Base-by-base conservation (phyloP, 2,113 vertebrate genomes). In the Urocolius indicus region DNA sequence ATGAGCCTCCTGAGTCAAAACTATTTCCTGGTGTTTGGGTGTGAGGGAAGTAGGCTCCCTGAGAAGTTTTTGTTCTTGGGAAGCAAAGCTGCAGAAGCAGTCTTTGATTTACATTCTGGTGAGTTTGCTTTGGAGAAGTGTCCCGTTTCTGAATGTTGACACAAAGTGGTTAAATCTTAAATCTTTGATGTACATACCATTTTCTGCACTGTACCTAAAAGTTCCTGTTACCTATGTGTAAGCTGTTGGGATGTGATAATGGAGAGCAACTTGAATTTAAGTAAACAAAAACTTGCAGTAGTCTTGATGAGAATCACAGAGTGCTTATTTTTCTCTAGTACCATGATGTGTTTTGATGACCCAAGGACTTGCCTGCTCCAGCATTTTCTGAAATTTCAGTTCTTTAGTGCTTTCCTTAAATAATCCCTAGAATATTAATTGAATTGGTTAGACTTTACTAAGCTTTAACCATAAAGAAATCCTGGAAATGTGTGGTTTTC, bases 1-100 rank as follows among this genome's bases (percentile, higher is more conserved):
- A 48, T 45, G 38, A 77, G 45, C 71, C n/a, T 82, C 27, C 17
- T 0, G 0, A 84, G 32, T 61, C 38, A 49, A 76, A 91, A 34
- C 49, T 89, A 2, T 63, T 84, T 89, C 17, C 32, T 24, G 51
- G 41, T 77, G 34, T 57, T 29, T n/a, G 18, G 20, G n/a, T 0
- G 0, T 67, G 32, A 59, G 55, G 38, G 46, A 78, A n/a, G 27
- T n/a, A 36, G 27, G 34, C 13, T 66, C 43, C 2, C 0, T 21
- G 45, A 51, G 65, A 67, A 36, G 12, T 9, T 83, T 54, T 84
- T 72, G 16, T 43, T 92, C 11, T 55, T 77, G 59, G 27, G 63
- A 94, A 90, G 46, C 65, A 79, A 66, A 80, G 38, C 41, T 62
- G 43, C 4, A 58, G 34, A 48, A 75, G n/a, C 51, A 62, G 17